phyloP scores from a whole-genome alignment of 2,113 vertebrate species.

The Xyrauchen texanus region DNA sequence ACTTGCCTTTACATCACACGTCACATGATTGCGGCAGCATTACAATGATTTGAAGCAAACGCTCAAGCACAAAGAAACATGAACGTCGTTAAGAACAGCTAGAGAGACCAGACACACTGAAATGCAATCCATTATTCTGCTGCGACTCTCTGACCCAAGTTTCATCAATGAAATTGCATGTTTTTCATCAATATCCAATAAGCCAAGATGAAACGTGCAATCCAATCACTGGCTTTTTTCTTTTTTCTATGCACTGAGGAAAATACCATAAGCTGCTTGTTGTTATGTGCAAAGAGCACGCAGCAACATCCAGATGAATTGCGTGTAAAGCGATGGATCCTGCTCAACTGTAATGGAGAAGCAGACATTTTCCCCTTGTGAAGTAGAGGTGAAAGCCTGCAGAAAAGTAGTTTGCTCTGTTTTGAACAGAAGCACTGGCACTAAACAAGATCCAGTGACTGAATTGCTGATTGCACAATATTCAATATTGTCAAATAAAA shows the following conservation, averaged over 20 bases:
- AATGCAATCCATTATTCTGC: conserved; percentile 15
- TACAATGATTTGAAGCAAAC: not conserved
- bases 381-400: too few species aligned
- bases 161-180: conserved; percentile 39
- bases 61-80: not conserved
- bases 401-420: too few species aligned
- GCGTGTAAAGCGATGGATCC: too few species aligned
- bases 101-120: conserved; percentile 14
- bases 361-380: too few species aligned
- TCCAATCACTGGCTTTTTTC: conserved; percentile 3
- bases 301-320: too few species aligned
- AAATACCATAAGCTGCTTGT: not conserved
- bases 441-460: too few species aligned
- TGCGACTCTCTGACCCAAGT: conserved; percentile 36
- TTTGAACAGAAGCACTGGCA: too few species aligned
- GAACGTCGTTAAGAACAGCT: conserved; percentile 36
- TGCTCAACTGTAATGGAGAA: too few species aligned
- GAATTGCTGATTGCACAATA: too few species aligned
- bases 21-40: too few species aligned
- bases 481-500: too few species aligned
- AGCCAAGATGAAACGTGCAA: conserved; percentile 25
- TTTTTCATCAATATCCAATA: conserved; percentile 52
- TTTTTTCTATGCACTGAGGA: conserved; percentile 1
- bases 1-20: not conserved
- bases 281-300: too few species aligned